A percentile compares a stretch with the other conserved stretches of the same genome.
Evolutionary conservation across 2,888 invertebrate species (phyloP).

Genomic region (Drosophila meridionalis): DNA sequence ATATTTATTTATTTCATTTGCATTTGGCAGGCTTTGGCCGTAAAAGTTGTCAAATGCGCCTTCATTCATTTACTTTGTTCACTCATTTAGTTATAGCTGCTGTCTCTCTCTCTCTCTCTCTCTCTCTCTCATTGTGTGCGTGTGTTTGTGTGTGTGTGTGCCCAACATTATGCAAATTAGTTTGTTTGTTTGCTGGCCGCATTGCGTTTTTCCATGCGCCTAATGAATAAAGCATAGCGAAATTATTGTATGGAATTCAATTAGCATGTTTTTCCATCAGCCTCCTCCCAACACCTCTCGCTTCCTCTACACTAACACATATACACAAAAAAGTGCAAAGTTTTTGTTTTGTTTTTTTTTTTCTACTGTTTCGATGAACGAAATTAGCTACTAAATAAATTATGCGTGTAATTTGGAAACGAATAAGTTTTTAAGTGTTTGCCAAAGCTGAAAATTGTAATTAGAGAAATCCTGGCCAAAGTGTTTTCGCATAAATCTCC

Average conservation of each 20-base stretch:
- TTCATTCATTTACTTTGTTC: constrained; percentile 44
- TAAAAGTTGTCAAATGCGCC: constrained; percentile 53
- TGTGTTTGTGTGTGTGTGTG: constrained; percentile 29
- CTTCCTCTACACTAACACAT: not conserved
- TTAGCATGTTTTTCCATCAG: constrained; percentile 56
- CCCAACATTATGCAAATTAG: constrained; percentile 64
- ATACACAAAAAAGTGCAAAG: constrained; percentile 43
- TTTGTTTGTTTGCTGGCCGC: constrained; percentile 58
- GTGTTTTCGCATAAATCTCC: constrained; percentile 24
- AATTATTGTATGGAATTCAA: constrained; percentile 71
- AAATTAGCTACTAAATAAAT: constrained; percentile 63
- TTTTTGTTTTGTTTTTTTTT: constrained; percentile 21
- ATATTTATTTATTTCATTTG: constrained; percentile 36
- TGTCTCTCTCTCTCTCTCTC: not conserved
- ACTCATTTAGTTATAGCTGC: constrained; percentile 46
- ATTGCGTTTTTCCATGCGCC: constrained; percentile 51
- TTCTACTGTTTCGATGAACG: constrained; percentile 20
- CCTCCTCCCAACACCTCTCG: not conserved
- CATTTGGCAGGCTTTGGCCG: constrained; percentile 17
- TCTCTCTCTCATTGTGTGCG: not conserved
- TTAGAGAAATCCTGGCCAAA: constrained; percentile 19
- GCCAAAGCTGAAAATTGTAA: constrained; percentile 41
- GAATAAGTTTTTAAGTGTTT: constrained; percentile 44
- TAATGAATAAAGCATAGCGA: constrained; percentile 71
- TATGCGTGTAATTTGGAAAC: constrained; percentile 64